Base-by-base conservation (phyloP, 1,140 invertebrate species). In the Patella vulgata region DNA sequence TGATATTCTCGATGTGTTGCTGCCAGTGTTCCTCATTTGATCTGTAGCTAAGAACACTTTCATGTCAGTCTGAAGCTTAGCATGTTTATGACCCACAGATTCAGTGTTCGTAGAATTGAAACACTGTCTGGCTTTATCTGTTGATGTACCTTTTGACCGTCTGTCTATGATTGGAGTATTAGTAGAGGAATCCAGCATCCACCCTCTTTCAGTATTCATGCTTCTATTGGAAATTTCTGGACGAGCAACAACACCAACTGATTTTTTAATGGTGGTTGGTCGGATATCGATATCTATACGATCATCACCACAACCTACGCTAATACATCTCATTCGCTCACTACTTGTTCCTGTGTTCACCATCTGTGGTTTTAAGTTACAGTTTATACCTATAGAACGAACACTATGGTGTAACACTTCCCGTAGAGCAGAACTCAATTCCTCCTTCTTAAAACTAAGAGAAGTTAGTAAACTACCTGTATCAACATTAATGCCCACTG, bases 31-130 rank as follows among this genome's bases (percentile, higher is more conserved):
- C 40, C 67, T 72, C 3, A 83, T 31, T 52, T 71, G 69, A 27
- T 81, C 75, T 51, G 69, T 60, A 3, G 66, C 66, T 11, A 71
- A 47, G 64, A 84, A 80, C 9, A 80, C 68, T 55, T 70, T 66
- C 6, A 63, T 19, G 17, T 82, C 82, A 8, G 80, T 83, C 55
- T 79, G 76, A 33, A 60, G 68, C n/a, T 42, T 55, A 12, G 59
- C 60, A 53, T 57, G 63, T 23, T 63, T 62, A 8, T 33, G 42
- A 5, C 27, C 23, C 23, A 31, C 54, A 23, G 27, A 48, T 19
- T 81, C 81, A 8, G 84, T 86, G 60, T 76, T 80, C 8, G 77
- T 79, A 0, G 66, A 43, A n/a, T 68, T 61, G 46, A 73, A 72
- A 27, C 70, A 65, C 12, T 51, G 66, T 6, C 63, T 40, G 6